Conservation (phyloP, 2,113 vertebrate species). For the Psettodes erumei region DNA sequence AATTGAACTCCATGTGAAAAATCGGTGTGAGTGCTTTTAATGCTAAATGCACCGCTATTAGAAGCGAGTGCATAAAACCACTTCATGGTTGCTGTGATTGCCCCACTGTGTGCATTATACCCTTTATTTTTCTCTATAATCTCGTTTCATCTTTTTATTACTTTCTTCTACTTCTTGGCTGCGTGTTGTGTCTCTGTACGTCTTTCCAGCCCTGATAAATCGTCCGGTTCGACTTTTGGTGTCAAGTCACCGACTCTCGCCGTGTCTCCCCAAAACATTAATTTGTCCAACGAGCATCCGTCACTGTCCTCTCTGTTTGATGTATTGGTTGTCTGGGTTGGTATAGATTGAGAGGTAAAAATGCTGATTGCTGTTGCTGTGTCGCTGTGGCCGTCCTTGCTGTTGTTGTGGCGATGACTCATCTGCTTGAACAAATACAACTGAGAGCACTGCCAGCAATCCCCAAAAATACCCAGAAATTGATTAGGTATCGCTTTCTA, state of each 20-base stretch:
- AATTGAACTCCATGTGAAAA: constrained; percentile 21
- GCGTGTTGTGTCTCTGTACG: not conserved
- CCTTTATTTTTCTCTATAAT: not conserved
- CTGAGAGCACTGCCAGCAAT: not conserved
- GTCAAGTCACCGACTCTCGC: not conserved
- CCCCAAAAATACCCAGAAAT: not conserved
- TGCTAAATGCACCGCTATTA: not conserved
- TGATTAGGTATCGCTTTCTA: not conserved
- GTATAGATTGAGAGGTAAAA: not conserved
- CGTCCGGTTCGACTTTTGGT: not conserved
- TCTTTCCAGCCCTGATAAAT: not conserved
- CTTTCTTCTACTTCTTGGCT: not conserved
- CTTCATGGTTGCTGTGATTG: not conserved
- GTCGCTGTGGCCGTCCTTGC: not conserved
- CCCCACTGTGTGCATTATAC: not conserved
- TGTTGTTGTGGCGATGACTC: not conserved
- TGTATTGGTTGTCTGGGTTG: not conserved
- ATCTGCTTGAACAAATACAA: not conserved
- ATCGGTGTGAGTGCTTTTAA: not conserved
- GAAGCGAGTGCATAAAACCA: not conserved
- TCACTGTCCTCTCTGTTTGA: not conserved
- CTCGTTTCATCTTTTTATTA: constrained; percentile 6
- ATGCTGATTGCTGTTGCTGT: not conserved
- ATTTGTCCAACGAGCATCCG: not conserved
- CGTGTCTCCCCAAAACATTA: not conserved